Conservation (phyloP, 2,888 invertebrate species). For the Habroteleia sp. region DNA sequence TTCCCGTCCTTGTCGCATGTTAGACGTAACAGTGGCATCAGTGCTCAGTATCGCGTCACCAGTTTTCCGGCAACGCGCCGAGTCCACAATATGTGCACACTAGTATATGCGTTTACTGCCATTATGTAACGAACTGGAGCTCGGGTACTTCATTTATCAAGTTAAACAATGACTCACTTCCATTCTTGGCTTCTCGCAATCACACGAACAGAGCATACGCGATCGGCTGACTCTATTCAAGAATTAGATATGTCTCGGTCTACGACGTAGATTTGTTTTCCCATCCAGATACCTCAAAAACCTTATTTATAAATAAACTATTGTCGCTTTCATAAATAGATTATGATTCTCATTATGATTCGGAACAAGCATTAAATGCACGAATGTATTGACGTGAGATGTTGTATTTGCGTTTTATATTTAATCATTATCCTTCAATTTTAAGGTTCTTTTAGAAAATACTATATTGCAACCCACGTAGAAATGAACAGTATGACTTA, state of each 20-base stretch:
- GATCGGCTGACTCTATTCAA: constrained; percentile 46
- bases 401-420: no score
- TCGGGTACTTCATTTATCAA: constrained; percentile 77
- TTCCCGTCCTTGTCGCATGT: no score
- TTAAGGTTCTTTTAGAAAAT: no score
- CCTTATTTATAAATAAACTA: constrained; percentile 40
- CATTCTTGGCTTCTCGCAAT: constrained; percentile 51
- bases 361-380: no score
- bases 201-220: constrained; percentile 55
- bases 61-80: constrained; percentile 70
- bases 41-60: constrained; percentile 28
- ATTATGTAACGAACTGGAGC: constrained; percentile 69
- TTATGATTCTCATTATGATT: no score
- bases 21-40: constrained; percentile 40
- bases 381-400: no score
- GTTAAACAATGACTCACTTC: constrained; percentile 73
- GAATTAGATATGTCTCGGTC: constrained; percentile 63
- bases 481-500: no score
- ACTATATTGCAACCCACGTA: no score
- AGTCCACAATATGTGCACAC: constrained; percentile 70
- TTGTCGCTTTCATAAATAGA: constrained; percentile 7
- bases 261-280: constrained; percentile 62
- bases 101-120: constrained; percentile 57
- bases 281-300: constrained; percentile 40
- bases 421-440: no score